Conservation (phyloP, 1,140 invertebrate species). For the Aleiodes sp. region DNA sequence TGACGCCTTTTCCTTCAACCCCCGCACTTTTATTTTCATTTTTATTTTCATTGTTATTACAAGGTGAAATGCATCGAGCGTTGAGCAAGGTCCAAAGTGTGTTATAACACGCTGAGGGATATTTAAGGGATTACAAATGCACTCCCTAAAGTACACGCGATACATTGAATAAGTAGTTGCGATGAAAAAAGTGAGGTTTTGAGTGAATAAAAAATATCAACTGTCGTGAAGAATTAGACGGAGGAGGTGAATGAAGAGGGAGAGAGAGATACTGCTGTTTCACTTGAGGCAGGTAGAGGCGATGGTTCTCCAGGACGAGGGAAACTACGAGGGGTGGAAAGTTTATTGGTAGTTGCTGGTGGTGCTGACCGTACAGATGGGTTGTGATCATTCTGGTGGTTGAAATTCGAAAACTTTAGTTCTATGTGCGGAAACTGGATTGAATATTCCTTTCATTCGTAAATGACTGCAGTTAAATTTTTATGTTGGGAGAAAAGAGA, state of each 20-base stretch:
- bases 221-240: too few relatives aligned
- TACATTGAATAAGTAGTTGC: background rate
- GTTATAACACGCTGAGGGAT: background rate
- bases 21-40: background rate
- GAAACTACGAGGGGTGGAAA: slow-evolving; percentile 39
- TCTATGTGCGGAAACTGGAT: too few relatives aligned
- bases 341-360: background rate
- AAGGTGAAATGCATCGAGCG: background rate
- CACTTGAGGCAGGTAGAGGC: slow-evolving; percentile 18
- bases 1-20: slow-evolving; percentile 1
- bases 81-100: background rate
- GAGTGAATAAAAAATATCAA: slow-evolving; percentile 6
- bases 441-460: too few relatives aligned
- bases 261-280: background rate
- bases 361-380: slow-evolving; percentile 27
- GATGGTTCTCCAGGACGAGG: background rate
- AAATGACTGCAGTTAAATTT: too few relatives aligned
- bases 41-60: background rate
- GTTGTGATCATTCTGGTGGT: slow-evolving; percentile 41
- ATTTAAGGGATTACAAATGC: background rate
- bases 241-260: background rate
- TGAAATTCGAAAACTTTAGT: too few relatives aligned
- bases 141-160: background rate
- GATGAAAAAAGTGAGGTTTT: background rate
- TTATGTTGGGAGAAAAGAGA: too few relatives aligned